A percentile compares a stretch with the other conserved stretches of the same genome.
These are phyloP conservation scores for Drosophila nr. medialis DNA, from an alignment of 2,888 invertebrate species.

Conservation along the genomic window DNA sequence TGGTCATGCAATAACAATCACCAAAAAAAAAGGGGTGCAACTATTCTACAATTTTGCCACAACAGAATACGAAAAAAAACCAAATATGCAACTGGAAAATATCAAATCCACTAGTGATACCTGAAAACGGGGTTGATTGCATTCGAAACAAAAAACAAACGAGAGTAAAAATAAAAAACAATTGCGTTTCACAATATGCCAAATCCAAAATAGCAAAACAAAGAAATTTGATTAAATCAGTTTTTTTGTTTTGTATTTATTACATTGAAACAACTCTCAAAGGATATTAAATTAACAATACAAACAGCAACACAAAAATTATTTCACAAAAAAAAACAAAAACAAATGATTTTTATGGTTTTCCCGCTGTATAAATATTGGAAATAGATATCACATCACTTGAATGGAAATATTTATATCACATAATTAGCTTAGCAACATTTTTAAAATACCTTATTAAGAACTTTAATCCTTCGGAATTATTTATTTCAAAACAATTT, in stretches of 20 bases:
- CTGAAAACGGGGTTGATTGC: slow-evolving; percentile 61
- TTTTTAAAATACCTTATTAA: neutral
- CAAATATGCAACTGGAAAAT: slow-evolving; percentile 32
- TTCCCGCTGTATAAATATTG: neutral
- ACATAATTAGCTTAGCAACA: neutral
- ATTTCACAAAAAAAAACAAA: neutral
- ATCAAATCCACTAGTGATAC: slow-evolving; percentile 54
- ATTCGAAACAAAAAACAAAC: slow-evolving; percentile 12
- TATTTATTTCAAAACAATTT: neutral
- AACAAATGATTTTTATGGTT: neutral
- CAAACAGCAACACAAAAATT: neutral
- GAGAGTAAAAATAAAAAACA: slow-evolving; percentile 15
- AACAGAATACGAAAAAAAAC: slow-evolving; percentile 29
- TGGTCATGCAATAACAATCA: slow-evolving; percentile 44
- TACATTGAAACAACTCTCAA: neutral
- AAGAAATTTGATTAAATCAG: neutral
- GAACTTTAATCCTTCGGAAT: neutral
- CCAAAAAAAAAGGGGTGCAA: slow-evolving; percentile 33
- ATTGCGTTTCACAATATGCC: slow-evolving; percentile 12
- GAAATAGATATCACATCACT: neutral
- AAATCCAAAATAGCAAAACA: slow-evolving; percentile 1
- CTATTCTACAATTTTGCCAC: slow-evolving; percentile 46
- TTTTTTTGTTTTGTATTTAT: neutral
- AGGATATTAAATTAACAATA: neutral
- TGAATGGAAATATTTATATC: too few species aligned